Evolutionary conservation across 2,888 invertebrate genomes (phyloP).

Genomic region (Callinectes sapidus): DNA sequence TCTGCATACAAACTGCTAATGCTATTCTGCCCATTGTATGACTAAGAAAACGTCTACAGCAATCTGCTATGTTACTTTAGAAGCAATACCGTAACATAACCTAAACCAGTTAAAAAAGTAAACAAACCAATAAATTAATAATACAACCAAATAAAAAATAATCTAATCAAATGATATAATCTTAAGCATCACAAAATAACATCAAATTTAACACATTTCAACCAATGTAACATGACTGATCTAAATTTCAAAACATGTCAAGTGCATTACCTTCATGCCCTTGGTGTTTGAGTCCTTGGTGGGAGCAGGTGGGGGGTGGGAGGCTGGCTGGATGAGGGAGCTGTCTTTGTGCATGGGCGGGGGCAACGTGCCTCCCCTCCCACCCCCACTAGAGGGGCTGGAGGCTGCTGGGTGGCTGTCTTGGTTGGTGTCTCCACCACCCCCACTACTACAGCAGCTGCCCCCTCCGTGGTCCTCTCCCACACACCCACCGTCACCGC

Average conservation of each 20-base stretch:
- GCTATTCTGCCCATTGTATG: background rate
- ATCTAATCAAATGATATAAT: too few species aligned
- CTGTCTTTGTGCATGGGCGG: constrained; percentile 48
- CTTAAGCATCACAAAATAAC: too few species aligned
- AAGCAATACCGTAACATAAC: background rate
- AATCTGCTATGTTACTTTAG: background rate
- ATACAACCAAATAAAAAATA: too few species aligned
- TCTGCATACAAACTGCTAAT: background rate
- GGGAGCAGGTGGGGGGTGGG: constrained; percentile 24
- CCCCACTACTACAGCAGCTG: constrained; percentile 58
- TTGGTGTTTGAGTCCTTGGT: constrained; percentile 57
- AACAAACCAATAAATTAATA: background rate
- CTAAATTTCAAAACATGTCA: background rate
- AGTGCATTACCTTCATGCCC: constrained; percentile 59
- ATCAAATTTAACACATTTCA: too few species aligned
- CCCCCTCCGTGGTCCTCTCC: constrained; percentile 65
- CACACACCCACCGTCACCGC: constrained; percentile 54
- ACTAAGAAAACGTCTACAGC: background rate
- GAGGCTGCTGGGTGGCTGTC: constrained; percentile 46
- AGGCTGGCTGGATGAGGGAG: constrained; percentile 44
- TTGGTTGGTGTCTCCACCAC: constrained; percentile 56
- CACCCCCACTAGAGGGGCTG: constrained; percentile 56
- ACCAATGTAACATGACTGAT: too few species aligned
- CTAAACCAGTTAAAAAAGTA: too few species aligned
- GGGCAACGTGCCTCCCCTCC: constrained; percentile 32